Conservation (phyloP, 2,888 invertebrate species). For the Coleophora flavipennella region DNA sequence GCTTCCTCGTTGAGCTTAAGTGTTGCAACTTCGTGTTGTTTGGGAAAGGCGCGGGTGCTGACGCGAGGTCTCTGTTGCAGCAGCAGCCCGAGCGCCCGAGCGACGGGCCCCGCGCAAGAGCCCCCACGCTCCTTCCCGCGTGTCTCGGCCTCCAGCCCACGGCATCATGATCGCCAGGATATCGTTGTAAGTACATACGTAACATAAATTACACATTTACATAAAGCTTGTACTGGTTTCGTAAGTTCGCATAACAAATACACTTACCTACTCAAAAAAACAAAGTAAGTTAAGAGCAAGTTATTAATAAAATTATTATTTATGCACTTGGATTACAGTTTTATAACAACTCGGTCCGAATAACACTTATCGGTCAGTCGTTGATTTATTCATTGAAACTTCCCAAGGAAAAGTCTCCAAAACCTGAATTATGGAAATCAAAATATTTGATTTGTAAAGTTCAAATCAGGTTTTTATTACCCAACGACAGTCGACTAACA, state of each 20-base stretch:
- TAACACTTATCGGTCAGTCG: no score
- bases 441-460: slow-evolving; percentile 32
- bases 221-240: no score
- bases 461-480: slow-evolving; percentile 66
- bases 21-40: slow-evolving; percentile 64
- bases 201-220: no score
- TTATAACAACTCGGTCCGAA: no score
- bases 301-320: no score
- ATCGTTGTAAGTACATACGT: slow-evolving; percentile 56
- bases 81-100: slow-evolving; percentile 45
- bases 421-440: not conserved
- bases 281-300: no score
- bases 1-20: slow-evolving; percentile 67
- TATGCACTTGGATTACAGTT: no score
- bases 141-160: slow-evolving; percentile 18
- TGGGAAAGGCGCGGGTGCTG: slow-evolving; percentile 67
- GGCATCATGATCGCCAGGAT: slow-evolving; percentile 53
- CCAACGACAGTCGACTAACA: slow-evolving; percentile 53
- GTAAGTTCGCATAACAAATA: no score
- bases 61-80: slow-evolving; percentile 66
- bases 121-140: slow-evolving; percentile 20
- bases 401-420: not conserved
- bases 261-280: no score
- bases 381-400: not conserved
- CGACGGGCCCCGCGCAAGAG: slow-evolving; percentile 32